Evolutionary conservation across 1,140 invertebrate species (phyloP).

Genomic region (Hyles euphorbiae): DNA sequence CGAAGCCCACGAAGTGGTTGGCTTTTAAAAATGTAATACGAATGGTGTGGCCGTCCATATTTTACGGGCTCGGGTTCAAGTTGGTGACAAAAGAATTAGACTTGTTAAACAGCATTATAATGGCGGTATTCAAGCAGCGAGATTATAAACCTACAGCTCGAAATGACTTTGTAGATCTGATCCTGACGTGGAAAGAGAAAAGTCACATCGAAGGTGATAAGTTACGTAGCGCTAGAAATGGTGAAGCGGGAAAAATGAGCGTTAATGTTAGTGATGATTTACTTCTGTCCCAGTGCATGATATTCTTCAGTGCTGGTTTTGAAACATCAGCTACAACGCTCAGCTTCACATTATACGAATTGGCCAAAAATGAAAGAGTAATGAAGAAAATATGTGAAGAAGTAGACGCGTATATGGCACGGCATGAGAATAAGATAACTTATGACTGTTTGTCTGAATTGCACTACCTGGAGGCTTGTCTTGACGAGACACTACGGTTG

Average conservation of each 20-base stretch:
- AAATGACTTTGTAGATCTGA: constrained; percentile 11
- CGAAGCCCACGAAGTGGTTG: constrained; percentile 21
- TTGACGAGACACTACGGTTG: constrained; percentile 42
- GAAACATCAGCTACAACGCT: constrained; percentile 74
- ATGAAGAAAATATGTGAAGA: constrained; percentile 69
- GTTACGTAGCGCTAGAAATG: constrained; percentile 4
- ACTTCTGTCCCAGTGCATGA: constrained; percentile 44
- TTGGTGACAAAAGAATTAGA: constrained; percentile 21
- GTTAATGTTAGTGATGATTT: constrained; percentile 25
- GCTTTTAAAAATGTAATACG: constrained; percentile 20
- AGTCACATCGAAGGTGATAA: constrained; percentile 8
- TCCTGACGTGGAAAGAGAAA: constrained; percentile 3
- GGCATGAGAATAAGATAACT: constrained; percentile 15
- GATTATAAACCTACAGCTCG: neutral
- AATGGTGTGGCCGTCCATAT: constrained; percentile 36
- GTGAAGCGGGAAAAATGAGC: constrained; percentile 12
- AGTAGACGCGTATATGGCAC: constrained; percentile 36
- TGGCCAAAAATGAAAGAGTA: constrained; percentile 67
- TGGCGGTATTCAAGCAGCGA: constrained; percentile 4
- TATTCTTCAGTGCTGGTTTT: constrained; percentile 71
- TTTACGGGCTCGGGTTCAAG: constrained; percentile 29
- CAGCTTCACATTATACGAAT: constrained; percentile 48
- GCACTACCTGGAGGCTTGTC: constrained; percentile 35
- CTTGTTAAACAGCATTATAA: too few species aligned
- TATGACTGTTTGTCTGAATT: constrained; percentile 51